Base-by-base conservation (phyloP, 2,888 invertebrate species). In the Eumerus sabulonum region DNA sequence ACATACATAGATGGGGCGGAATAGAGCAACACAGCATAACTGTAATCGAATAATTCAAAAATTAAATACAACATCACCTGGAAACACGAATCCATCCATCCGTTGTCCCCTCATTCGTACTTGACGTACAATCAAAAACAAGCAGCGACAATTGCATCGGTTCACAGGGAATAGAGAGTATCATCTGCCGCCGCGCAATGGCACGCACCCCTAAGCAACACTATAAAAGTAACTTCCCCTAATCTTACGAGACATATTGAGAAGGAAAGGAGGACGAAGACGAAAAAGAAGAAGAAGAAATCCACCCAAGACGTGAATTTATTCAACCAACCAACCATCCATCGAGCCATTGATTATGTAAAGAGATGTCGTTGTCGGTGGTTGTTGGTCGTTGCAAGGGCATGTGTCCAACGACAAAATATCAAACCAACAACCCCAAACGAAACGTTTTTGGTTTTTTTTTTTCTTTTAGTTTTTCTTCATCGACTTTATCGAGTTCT, bases 291-390 rank as follows among this genome's bases (percentile, higher is more conserved):
- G 68, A 68, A 62, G 63, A 36, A 59, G 27, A 76, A 76, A 63
- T 76, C 76, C 76, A 72, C 53, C 76, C 54, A 60, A 68, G 79
- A 74, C 79, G 38, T 72, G 79, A 70, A 79, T 74, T 70, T 74
- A 70, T 70, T 79, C 74, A 79, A 79, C 27, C 27, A 27, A 27
- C 27, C n/a, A 7, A 27, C 72, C 77, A 67, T 57, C 77, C n/a
- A n/a, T n/a, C n/a, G n/a, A 77, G 67, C 73, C 74, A 79, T 79
- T 79, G 79, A 79, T 79, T 79, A 64, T 74, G 60, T 70, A 63
- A 70, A 77, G 64, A 60, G 19, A 54, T 68, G 76, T 64, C 74
- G 70, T 77, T 74, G 68, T 54, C 56, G 63, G 63, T 77, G 63
- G 68, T 53, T 54, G 63, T 60, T 56, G 70, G 64, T 51, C 51